Conservation (phyloP, 2,888 invertebrate genomes). For the Cloeon dipterum region DNA sequence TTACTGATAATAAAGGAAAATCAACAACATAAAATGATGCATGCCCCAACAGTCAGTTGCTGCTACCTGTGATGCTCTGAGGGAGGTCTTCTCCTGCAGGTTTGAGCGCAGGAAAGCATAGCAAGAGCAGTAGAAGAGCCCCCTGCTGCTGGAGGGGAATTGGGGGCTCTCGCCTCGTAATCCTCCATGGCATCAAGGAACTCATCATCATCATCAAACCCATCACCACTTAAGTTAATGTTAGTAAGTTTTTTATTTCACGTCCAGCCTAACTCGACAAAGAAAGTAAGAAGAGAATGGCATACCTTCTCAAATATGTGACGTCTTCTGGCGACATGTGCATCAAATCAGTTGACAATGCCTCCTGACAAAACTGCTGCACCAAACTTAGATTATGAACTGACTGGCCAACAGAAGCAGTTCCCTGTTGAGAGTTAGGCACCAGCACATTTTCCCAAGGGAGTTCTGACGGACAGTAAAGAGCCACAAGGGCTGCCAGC, state of each 20-base stretch:
- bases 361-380: slow-evolving; percentile 50
- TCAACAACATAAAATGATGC: too few species aligned
- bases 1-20: too few species aligned
- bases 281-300: slow-evolving; percentile 7
- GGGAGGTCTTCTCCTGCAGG: background rate
- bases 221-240: background rate
- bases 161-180: too few species aligned
- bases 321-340: slow-evolving; percentile 92
- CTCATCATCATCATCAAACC: background rate
- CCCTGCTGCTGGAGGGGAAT: background rate
- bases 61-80: background rate
- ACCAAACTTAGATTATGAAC: slow-evolving; percentile 78
- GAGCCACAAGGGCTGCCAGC: slow-evolving; percentile 65
- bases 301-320: slow-evolving; percentile 73
- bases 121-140: background rate
- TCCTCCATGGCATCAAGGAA: background rate
- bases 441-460: slow-evolving; percentile 40
- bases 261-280: background rate
- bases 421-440: slow-evolving; percentile 18
- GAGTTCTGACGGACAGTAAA: slow-evolving; percentile 68
- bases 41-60: too few species aligned
- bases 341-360: slow-evolving; percentile 66
- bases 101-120: background rate
- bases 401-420: slow-evolving; percentile 60
- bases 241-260: background rate